Percentiles rank a stretch among this genome's conserved stretches.
Conservation (phyloP, 2,797 vertebrate species). For the Bucorvus abyssinicus region DNA sequence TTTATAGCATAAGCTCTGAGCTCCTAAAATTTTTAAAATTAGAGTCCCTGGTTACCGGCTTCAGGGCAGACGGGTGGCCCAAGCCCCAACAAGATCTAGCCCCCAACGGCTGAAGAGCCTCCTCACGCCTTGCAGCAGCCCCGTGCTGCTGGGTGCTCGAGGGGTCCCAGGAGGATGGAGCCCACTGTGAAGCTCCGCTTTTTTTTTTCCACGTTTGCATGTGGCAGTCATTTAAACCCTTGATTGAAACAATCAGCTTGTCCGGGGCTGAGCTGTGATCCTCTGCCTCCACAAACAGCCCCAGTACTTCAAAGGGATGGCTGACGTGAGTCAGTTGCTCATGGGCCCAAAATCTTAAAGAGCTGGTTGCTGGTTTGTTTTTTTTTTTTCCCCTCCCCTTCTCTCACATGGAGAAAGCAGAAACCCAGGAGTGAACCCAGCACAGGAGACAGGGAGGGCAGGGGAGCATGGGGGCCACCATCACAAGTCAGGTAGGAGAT, state of each 20-base stretch:
- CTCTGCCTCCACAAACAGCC: slow-evolving; percentile 37
- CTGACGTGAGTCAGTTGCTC: background rate
- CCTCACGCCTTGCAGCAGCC: background rate
- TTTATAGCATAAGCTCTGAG: background rate
- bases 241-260: slow-evolving; percentile 61
- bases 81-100: rapidly evolving
- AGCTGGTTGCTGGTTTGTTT: background rate
- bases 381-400: rapidly evolving
- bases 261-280: background rate
- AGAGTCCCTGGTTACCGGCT: rapidly evolving
- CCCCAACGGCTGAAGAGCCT: background rate
- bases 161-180: background rate
- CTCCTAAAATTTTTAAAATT: background rate
- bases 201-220: background rate
- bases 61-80: rapidly evolving
- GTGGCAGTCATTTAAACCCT: slow-evolving; percentile 53
- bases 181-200: background rate
- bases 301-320: background rate
- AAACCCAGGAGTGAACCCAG: background rate
- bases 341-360: background rate
- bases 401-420: background rate
- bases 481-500: background rate
- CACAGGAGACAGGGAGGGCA: background rate
- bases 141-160: background rate
- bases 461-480: rapidly evolving